These are phyloP conservation scores for Lithophane semibrunnea DNA, from an alignment of 2,888 invertebrate genomes.

Conservation along the genomic window DNA sequence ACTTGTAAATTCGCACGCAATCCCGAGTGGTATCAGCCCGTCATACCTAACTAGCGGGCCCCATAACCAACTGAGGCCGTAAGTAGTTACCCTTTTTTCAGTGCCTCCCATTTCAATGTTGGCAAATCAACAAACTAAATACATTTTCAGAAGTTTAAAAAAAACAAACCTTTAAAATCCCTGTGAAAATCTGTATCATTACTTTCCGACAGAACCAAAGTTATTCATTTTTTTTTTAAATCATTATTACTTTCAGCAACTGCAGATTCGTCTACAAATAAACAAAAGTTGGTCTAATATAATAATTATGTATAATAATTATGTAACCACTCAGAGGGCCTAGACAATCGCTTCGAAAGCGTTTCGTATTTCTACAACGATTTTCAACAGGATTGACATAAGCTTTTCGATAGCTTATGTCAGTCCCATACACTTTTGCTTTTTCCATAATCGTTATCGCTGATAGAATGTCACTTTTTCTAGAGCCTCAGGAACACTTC, in stretches of 20 bases:
- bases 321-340: background rate
- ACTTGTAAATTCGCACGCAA: background rate
- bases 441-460: no score
- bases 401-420: no score
- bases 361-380: no score
- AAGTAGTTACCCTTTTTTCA: background rate
- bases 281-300: background rate
- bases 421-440: no score
- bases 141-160: background rate
- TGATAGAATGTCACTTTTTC: no score
- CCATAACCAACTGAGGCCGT: background rate
- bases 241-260: background rate
- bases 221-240: no score
- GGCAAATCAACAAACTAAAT: slow-evolving; percentile 68
- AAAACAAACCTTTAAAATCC: background rate
- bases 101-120: background rate
- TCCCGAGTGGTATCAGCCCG: background rate
- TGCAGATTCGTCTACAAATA: background rate
- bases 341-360: no score
- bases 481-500: background rate
- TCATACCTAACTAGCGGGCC: background rate
- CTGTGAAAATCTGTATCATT: background rate
- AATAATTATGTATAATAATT: background rate
- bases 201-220: background rate
- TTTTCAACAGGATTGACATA: no score